phyloP scores from a whole-genome alignment of 2,888 invertebrate genomes.

The Cryptocephalus primarius region DNA sequence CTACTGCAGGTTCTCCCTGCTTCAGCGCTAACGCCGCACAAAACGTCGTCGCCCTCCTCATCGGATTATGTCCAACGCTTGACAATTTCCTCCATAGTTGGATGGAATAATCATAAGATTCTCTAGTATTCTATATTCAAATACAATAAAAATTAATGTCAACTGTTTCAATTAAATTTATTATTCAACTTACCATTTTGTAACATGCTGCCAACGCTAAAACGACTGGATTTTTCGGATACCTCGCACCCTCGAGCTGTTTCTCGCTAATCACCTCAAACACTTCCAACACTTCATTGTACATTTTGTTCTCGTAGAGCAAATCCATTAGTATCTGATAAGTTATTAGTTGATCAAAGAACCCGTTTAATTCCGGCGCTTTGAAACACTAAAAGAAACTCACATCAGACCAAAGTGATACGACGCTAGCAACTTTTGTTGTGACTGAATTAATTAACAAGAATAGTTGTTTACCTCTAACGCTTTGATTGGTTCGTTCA shows the following conservation, averaged over 20 bases:
- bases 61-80: constrained; percentile 43
- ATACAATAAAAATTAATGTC: background rate
- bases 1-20: constrained; percentile 54
- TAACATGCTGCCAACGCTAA: constrained; percentile 60
- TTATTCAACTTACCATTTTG: constrained; percentile 50
- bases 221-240: constrained; percentile 57
- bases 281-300: constrained; percentile 51
- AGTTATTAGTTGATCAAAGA: constrained; percentile 62
- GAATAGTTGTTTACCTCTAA: constrained; percentile 27
- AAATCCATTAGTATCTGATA: constrained; percentile 62
- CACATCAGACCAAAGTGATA: background rate
- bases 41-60: constrained; percentile 52
- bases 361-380: constrained; percentile 47
- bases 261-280: constrained; percentile 50
- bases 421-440: background rate
- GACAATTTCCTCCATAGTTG: constrained; percentile 50
- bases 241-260: constrained; percentile 52
- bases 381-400: constrained; percentile 47
- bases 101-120: constrained; percentile 53
- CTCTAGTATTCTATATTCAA: constrained; percentile 61
- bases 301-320: constrained; percentile 55
- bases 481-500: constrained; percentile 59
- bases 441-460: background rate
- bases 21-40: constrained; percentile 56
- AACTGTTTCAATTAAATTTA: background rate